phyloP scores from a whole-genome alignment of 2,113 vertebrate species.

The Scytalopus superciliaris region DNA sequence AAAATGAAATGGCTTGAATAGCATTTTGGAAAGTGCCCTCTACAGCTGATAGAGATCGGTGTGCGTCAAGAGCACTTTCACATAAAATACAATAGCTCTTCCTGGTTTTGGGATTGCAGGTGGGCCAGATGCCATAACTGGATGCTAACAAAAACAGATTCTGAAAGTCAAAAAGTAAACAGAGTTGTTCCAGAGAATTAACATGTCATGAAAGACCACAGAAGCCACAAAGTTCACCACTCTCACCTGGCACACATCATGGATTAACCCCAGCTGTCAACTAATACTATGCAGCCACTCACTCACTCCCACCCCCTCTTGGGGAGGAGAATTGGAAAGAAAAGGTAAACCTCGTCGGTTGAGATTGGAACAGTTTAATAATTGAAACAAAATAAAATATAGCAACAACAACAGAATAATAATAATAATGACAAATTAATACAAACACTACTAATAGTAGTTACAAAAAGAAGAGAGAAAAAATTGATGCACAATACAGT shows the following conservation, averaged over 20 bases:
- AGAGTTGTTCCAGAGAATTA: neutral
- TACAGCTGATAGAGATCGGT: neutral
- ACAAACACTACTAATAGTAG: neutral
- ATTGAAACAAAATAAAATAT: neutral
- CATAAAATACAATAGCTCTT: neutral
- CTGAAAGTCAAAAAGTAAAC: neutral
- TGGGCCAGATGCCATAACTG: neutral
- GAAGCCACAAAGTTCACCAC: neutral
- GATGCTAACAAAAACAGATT: neutral
- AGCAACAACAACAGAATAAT: accelerated
- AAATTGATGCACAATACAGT: neutral
- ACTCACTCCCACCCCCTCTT: neutral
- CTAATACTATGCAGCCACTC: neutral
- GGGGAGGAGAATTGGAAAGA: neutral
- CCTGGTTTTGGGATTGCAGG: neutral
- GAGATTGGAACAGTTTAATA: neutral
- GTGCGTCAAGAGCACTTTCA: neutral
- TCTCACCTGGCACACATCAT: accelerated
- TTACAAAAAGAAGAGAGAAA: neutral
- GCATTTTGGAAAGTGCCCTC: neutral
- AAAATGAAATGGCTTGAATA: neutral
- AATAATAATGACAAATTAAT: neutral
- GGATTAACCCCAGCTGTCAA: neutral
- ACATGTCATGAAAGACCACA: neutral
- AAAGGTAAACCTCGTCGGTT: neutral